phyloP scores from a whole-genome alignment of 2,113 vertebrate species.

The Strix uralensis region DNA sequence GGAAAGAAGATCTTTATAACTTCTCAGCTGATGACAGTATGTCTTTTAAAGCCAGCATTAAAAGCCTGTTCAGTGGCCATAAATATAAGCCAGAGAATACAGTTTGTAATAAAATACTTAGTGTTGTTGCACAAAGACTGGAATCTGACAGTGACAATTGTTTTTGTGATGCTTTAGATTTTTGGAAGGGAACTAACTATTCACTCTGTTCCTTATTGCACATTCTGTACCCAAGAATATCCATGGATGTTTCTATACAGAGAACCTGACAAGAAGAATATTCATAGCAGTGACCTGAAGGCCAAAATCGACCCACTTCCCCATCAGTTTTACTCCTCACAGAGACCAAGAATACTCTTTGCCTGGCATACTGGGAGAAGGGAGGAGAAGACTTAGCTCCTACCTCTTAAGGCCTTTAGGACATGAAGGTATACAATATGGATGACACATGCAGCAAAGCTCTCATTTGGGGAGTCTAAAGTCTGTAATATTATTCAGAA shows the following conservation, averaged over 20 bases:
- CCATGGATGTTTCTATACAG: background rate
- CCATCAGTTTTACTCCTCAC: background rate
- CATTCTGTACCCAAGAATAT: background rate
- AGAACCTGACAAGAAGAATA: background rate
- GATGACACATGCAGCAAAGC: background rate
- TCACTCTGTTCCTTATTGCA: background rate
- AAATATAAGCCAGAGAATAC: background rate
- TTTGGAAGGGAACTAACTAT: background rate
- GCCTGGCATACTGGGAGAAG: background rate
- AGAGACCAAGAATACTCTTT: background rate
- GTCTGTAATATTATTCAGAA: background rate
- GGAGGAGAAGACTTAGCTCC: background rate
- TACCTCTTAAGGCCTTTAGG: background rate
- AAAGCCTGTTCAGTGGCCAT: background rate
- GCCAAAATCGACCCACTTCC: background rate
- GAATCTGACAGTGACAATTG: background rate
- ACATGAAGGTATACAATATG: background rate
- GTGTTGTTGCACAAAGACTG: background rate
- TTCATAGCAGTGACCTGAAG: background rate
- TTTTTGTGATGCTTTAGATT: background rate
- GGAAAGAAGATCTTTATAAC: background rate
- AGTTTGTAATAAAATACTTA: background rate
- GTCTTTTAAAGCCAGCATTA: background rate
- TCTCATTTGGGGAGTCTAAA: background rate
- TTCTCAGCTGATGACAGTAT: background rate